phyloP scores from a whole-genome alignment of 2,888 invertebrate species.

The Rhabditoides inermis region DNA sequence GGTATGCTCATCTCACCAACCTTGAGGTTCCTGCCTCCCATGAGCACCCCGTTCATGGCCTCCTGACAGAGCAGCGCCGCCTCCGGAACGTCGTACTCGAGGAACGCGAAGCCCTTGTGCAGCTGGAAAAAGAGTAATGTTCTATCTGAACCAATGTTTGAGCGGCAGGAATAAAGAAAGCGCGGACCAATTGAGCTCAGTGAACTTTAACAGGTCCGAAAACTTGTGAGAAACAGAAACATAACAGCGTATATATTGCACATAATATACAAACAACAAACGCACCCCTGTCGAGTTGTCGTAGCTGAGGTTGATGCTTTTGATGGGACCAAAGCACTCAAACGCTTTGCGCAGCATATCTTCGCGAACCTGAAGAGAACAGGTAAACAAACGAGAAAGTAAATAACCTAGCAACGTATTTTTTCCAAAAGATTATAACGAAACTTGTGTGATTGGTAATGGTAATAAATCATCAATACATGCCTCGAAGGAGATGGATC shows the following conservation, averaged over 20 bases:
- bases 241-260: no score
- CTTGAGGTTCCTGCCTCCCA: slow-evolving; percentile 90
- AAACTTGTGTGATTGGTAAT: no score
- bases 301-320: slow-evolving; percentile 99
- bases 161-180: slow-evolving; percentile 1
- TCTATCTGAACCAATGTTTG: not conserved
- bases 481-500: slow-evolving; percentile 97
- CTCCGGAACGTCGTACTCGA: slow-evolving; percentile 98
- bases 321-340: slow-evolving; percentile 94
- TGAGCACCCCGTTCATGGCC: slow-evolving; percentile 98
- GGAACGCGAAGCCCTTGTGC: slow-evolving; percentile 99
- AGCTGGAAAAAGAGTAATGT: slow-evolving; percentile 65
- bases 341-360: slow-evolving; percentile 94
- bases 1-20: no score
- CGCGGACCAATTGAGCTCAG: not conserved
- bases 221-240: no score
- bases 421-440: slow-evolving; percentile 55
- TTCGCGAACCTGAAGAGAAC: slow-evolving; percentile 96
- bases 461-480: no score
- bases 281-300: slow-evolving; percentile 74
- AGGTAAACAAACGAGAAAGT: no score
- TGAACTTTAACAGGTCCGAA: not conserved
- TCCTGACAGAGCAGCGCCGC: slow-evolving; percentile 94
- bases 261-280: slow-evolving; percentile 6
- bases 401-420: slow-evolving; percentile 65